Conservation (phyloP, 2,888 invertebrate species). For the Drosophila putrida region DNA sequence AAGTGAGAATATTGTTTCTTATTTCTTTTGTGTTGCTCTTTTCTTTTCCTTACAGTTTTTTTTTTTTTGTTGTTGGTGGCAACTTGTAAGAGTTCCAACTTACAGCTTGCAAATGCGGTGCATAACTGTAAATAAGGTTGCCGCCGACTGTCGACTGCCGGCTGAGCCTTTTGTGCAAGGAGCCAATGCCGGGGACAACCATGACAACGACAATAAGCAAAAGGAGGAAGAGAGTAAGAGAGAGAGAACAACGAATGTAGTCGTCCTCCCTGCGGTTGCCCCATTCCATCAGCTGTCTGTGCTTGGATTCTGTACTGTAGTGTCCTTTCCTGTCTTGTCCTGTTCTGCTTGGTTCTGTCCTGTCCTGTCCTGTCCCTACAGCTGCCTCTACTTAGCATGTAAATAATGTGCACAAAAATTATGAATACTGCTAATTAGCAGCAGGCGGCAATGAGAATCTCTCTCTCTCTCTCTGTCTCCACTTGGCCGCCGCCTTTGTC, state of each 20-base stretch:
- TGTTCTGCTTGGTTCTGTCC: constrained; percentile 11
- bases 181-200: constrained; percentile 46
- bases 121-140: constrained; percentile 73
- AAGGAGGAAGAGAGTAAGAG: background rate
- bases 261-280: constrained; percentile 45
- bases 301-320: background rate
- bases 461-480: background rate
- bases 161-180: constrained; percentile 51
- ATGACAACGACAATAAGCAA: constrained; percentile 34
- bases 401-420: constrained; percentile 78
- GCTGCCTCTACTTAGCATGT: constrained; percentile 68
- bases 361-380: constrained; percentile 4
- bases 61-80: constrained; percentile 29
- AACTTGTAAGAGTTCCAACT: constrained; percentile 74
- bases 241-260: constrained; percentile 19
- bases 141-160: constrained; percentile 19
- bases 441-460: constrained; percentile 32
- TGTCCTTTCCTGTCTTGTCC: constrained; percentile 6
- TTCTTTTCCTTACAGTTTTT: background rate
- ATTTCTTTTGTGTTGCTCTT: constrained; percentile 2
- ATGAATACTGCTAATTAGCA: constrained; percentile 82
- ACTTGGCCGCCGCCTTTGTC: constrained; percentile 12
- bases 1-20: background rate
- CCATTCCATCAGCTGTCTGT: constrained; percentile 39
- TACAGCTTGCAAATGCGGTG: constrained; percentile 65